Evolutionary conservation across 2,888 invertebrate genomes (phyloP).

Genomic region (Eilema caniola): DNA sequence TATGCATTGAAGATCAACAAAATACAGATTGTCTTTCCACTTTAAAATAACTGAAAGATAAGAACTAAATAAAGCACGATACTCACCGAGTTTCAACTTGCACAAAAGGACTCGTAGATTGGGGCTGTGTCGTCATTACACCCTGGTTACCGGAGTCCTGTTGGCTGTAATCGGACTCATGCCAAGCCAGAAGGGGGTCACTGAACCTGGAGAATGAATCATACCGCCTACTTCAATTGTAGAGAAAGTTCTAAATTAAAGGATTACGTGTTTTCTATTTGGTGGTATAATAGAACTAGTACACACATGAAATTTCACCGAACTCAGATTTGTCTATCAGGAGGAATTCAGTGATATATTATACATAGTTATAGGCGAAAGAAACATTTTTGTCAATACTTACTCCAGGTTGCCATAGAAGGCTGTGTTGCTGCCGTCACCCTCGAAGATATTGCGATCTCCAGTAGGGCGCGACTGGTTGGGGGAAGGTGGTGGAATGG

Average conservation of each 20-base stretch:
- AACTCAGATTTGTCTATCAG: background rate
- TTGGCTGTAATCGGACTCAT: conserved; percentile 68
- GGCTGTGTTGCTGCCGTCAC: conserved; percentile 71
- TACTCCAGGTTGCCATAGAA: conserved; percentile 69
- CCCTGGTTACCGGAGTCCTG: conserved; percentile 57
- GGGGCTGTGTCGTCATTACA: background rate
- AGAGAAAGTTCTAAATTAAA: background rate
- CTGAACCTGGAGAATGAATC: conserved; percentile 59
- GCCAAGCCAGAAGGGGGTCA: conserved; percentile 72
- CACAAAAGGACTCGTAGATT: conserved; percentile 48
- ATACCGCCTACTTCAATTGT: background rate
- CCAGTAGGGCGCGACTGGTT: conserved; percentile 60
- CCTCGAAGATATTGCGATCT: conserved; percentile 83
- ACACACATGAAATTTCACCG: background rate
- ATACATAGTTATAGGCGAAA: background rate
- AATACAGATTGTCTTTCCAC: too few species aligned
- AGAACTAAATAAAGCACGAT: background rate
- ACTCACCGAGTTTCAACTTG: conserved; percentile 77
- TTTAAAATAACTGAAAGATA: too few species aligned
- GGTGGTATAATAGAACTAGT: too few species aligned
- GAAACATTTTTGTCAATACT: conserved; percentile 31
- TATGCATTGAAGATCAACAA: too few species aligned
- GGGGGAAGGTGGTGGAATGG: conserved; percentile 67
- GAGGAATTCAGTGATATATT: background rate
- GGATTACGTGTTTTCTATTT: background rate